Evolutionary conservation across 1,140 invertebrate genomes (phyloP), one percentile per base, ranked within the genome.

Genomic region (Nomia melanderi): DNA sequence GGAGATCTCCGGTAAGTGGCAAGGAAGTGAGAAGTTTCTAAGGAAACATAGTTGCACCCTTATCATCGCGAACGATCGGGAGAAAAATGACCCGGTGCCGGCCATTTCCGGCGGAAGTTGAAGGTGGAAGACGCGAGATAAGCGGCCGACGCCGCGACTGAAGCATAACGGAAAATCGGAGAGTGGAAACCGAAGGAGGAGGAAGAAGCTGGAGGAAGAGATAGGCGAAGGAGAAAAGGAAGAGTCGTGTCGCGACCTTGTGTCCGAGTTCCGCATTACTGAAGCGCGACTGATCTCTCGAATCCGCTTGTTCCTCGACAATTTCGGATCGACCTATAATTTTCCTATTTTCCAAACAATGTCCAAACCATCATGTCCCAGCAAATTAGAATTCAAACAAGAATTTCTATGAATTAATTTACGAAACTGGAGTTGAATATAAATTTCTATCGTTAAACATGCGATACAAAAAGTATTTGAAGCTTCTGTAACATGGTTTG

Each of bases 231-330:
- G 54, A 79, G 54, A 73, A 77, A 82, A 79, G 76, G 69, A 77
- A 78, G 74, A 84, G 67, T 50, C 39, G 36, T 69, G 69, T 56
- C 67, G 60, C 80, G 82, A 87, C 84, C 86, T 87, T 87, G 86
- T 56, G 36, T 29, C 41, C 65, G 59, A 83, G 77, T 87, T 87
- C 83, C 84, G 82, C 83, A 82, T 87, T 86, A 80, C 70, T 78
- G 79, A 53, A 79, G 66, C 73, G 75, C 75, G 67, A 56, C 63
- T 67, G 66, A 78, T 72, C 56, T 67, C 56, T 54, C 11, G 59
- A 17, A 78, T 59, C 64, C 54, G 56, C 31, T 17, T 54, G 50
- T 20, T 50, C 44, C 27, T 20, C 39, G 29, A 41, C 47, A 31
- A 56, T 63, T 56, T 60, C 17, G 14, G 20, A 64, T 44, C 47